Conservation (phyloP, 2,888 invertebrate species). For the Bellardia pandia region DNA sequence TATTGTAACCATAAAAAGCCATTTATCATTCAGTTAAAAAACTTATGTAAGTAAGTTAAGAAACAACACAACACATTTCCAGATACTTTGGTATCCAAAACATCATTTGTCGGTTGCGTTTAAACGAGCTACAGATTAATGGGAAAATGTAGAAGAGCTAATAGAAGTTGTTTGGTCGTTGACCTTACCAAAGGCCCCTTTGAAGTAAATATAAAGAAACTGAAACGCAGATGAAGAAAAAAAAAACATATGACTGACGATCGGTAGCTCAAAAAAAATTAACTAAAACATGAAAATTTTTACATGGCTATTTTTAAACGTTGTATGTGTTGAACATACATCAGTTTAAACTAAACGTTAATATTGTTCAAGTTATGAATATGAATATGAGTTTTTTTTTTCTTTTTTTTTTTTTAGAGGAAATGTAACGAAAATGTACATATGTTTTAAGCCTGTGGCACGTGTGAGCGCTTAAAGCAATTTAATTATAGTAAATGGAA, state of each 20-base stretch:
- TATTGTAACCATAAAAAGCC: neutral
- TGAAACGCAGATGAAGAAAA: neutral
- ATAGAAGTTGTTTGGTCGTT: slow-evolving; percentile 56
- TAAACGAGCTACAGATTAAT: slow-evolving; percentile 50
- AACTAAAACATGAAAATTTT: slow-evolving; percentile 41
- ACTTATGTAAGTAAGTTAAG: slow-evolving; percentile 18
- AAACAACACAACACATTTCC: neutral
- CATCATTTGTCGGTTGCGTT: slow-evolving; percentile 13
- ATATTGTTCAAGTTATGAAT: neutral
- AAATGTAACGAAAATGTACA: slow-evolving; percentile 32
- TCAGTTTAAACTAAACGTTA: slow-evolving; percentile 2
- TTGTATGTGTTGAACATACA: slow-evolving; percentile 29
- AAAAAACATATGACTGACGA: neutral
- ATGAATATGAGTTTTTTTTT: neutral
- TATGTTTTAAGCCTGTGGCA: slow-evolving; percentile 49
- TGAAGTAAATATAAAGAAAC: neutral
- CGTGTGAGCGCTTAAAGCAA: slow-evolving; percentile 52
- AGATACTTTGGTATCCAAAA: neutral
- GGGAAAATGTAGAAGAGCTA: slow-evolving; percentile 45
- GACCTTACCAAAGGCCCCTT: slow-evolving; percentile 41
- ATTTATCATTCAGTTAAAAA: slow-evolving; percentile 33
- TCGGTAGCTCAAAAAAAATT: slow-evolving; percentile 13
- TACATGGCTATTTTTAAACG: slow-evolving; percentile 14
- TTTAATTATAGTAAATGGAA: slow-evolving; percentile 42
- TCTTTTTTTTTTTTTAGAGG: slow-evolving; percentile 14